Evolutionary conservation across 37 sponge, comb jelly and placozoan species (phyloP).

Genomic region (Theonella swinhoei): DNA sequence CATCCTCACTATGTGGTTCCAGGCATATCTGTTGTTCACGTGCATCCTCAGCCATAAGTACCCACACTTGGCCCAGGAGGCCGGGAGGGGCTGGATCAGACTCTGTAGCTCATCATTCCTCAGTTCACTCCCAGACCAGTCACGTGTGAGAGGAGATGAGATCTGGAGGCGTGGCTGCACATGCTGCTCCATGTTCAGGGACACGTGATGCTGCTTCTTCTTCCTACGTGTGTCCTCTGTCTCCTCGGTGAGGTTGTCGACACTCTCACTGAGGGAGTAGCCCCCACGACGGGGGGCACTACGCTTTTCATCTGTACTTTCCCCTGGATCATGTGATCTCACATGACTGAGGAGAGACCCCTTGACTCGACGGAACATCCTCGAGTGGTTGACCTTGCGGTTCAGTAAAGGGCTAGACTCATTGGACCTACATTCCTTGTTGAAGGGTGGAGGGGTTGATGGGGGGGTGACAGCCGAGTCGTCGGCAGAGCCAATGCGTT

Average conservation of each 20-base stretch:
- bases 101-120: conserved; percentile 18
- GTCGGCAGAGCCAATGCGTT: neutral
- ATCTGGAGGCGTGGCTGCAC: neutral
- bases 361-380: neutral
- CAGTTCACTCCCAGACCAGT: neutral
- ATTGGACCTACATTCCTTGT: neutral
- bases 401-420: neutral
- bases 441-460: neutral
- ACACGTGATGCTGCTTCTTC: neutral
- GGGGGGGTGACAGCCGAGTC: neutral
- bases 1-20: conserved; percentile 51
- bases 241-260: no score
- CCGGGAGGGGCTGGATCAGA: conserved; percentile 42
- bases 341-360: neutral
- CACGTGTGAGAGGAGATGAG: neutral
- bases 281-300: neutral
- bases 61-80: conserved; percentile 63
- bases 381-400: neutral
- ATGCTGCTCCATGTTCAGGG: neutral
- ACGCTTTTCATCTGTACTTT: neutral
- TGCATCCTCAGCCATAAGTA: conserved; percentile 75
- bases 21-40: conserved; percentile 54
- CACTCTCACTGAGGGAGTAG: neutral
- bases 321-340: neutral
- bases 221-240: neutral